Evolutionary conservation across 23 tunicate genomes (phyloP).

Genomic region (Halocynthia roretzi): DNA sequence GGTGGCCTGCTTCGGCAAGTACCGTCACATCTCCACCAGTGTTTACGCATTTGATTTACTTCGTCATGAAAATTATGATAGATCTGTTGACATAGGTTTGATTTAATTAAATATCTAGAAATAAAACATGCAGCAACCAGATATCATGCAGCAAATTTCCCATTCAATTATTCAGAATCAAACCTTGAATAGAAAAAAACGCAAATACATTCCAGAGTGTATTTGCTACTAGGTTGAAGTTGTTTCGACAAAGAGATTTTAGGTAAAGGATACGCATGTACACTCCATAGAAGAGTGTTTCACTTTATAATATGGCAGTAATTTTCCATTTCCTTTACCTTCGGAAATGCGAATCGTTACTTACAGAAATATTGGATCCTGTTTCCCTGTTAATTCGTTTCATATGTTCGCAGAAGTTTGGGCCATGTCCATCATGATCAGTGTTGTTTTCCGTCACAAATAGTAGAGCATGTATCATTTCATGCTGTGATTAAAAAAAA

Average conservation of each 20-base stretch:
- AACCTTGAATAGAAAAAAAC: neutral
- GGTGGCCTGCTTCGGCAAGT: slow-evolving; percentile 65
- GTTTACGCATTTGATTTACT: slow-evolving; percentile 66
- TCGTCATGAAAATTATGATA: slow-evolving; percentile 97
- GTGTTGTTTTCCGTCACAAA: slow-evolving; percentile 89
- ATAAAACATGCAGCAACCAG: neutral
- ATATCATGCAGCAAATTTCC: neutral
- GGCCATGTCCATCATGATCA: slow-evolving; percentile 96
- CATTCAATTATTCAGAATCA: neutral
- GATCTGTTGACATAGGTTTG: slow-evolving; percentile 26
- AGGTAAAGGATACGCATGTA: neutral
- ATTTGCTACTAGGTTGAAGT: too few relatives aligned
- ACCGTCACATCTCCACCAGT: slow-evolving; percentile 99
- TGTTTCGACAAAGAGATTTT: too few relatives aligned
- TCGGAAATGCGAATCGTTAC: neutral
- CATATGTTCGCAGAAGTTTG: slow-evolving; percentile 89
- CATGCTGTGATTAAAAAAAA: slow-evolving; percentile 50
- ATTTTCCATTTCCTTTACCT: neutral
- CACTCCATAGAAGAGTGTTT: neutral
- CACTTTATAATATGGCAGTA: neutral
- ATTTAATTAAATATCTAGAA: neutral
- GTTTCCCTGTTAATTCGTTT: slow-evolving; percentile 60
- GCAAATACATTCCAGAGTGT: neutral
- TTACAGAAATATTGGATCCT: slow-evolving; percentile 84
- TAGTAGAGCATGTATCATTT: slow-evolving; percentile 96